These are phyloP conservation scores for Serranus cabrilla DNA, from an alignment of 2,797 vertebrate species.

Conservation along the genomic window DNA sequence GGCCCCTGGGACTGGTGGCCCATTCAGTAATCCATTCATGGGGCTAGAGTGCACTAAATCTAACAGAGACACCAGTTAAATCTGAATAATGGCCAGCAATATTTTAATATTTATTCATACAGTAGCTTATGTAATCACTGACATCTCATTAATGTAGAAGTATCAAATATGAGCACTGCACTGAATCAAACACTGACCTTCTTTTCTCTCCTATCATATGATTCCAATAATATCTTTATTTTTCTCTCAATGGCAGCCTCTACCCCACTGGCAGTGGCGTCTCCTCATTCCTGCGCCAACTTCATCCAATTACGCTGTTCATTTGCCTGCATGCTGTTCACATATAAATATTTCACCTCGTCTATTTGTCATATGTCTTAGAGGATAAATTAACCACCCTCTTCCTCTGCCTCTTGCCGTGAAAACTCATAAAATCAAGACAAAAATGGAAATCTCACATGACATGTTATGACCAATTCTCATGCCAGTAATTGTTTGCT, in stretches of 20 bases:
- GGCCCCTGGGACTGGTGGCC: too few species aligned
- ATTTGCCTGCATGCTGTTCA: conserved; percentile 66
- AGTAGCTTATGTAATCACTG: neutral
- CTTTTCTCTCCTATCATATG: neutral
- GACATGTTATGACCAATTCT: conserved; percentile 26
- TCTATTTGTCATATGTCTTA: conserved; percentile 61
- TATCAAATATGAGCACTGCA: conserved; percentile 14
- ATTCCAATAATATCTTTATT: too few species aligned
- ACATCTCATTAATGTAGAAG: conserved; percentile 13
- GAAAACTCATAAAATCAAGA: conserved; percentile 64
- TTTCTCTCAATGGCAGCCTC: conserved; percentile 3
- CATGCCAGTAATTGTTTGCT: conserved; percentile 20
- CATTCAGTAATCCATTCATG: too few species aligned
- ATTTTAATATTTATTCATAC: conserved; percentile 12
- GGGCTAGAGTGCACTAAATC: neutral
- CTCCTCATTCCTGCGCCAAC: conserved; percentile 47
- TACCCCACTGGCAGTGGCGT: conserved; percentile 28
- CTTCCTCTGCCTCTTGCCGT: conserved; percentile 47
- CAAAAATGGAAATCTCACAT: conserved; percentile 31
- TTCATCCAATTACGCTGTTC: conserved; percentile 56
- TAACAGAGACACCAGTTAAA: conserved; percentile 12
- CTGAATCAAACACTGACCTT: neutral
- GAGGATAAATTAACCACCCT: conserved; percentile 52
- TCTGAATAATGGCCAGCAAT: conserved; percentile 13
- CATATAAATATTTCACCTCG: conserved; percentile 62